A percentile compares a stretch with the other conserved stretches of the same genome.
Evolutionary conservation across 2,888 invertebrate genomes (phyloP).

Genomic region (Lasioglossum pauxillum): DNA sequence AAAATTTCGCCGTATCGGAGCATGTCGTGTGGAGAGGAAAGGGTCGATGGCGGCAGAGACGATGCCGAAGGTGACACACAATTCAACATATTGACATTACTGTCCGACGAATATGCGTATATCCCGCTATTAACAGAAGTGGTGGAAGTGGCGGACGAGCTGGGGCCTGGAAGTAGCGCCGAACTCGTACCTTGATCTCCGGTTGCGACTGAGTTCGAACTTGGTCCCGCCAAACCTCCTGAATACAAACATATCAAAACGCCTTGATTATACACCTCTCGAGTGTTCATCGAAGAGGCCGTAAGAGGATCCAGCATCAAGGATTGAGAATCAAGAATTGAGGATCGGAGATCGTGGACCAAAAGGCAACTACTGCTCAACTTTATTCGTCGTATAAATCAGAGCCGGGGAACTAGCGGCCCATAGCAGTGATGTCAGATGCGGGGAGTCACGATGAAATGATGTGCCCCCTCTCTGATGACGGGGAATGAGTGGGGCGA

Average conservation of each 20-base stretch:
- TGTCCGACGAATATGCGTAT: slow-evolving; percentile 74
- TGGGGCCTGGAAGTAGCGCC: slow-evolving; percentile 63
- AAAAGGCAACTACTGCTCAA: not conserved
- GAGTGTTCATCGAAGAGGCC: not conserved
- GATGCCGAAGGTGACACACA: slow-evolving; percentile 77
- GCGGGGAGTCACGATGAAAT: too few species aligned
- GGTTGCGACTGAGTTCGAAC: slow-evolving; percentile 65
- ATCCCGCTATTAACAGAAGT: slow-evolving; percentile 73
- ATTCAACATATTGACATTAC: slow-evolving; percentile 76
- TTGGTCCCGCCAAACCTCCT: slow-evolving; percentile 75
- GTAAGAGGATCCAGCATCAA: not conserved
- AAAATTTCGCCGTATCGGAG: slow-evolving; percentile 79
- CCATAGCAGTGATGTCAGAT: too few species aligned
- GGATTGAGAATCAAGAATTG: not conserved
- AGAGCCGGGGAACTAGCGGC: too few species aligned
- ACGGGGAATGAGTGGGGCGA: too few species aligned
- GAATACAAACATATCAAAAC: slow-evolving; percentile 32
- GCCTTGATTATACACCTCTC: not conserved
- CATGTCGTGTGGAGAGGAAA: slow-evolving; percentile 77
- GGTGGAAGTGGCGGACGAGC: slow-evolving; percentile 72
- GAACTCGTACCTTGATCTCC: slow-evolving; percentile 70
- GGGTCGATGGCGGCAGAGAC: slow-evolving; percentile 69
- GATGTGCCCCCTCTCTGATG: too few species aligned
- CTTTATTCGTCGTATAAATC: too few species aligned
- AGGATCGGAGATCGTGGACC: not conserved